These are phyloP conservation scores for Ptilodon capucinus DNA, from an alignment of 2,888 invertebrate genomes.

Conservation along the genomic window DNA sequence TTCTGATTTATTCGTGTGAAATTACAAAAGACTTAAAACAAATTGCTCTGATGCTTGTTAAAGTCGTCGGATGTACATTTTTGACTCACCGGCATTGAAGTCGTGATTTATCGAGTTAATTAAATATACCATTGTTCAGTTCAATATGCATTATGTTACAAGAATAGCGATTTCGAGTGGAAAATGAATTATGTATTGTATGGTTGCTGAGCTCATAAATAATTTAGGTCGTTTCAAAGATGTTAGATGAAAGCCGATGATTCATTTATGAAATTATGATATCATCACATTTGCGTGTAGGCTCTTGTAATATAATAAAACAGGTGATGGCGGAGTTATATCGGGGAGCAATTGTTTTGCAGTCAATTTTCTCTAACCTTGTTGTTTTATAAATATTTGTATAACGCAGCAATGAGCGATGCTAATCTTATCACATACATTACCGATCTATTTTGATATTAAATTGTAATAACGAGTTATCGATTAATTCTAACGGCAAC, in stretches of 20 bases:
- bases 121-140: slow-evolving; percentile 28
- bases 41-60: slow-evolving; percentile 24
- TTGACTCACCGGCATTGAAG: slow-evolving; percentile 27
- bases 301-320: not conserved
- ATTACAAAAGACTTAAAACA: slow-evolving; percentile 26
- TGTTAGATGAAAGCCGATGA: slow-evolving; percentile 1
- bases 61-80: slow-evolving; percentile 22
- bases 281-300: slow-evolving; percentile 6
- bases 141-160: slow-evolving; percentile 19
- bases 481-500: not conserved
- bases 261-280: slow-evolving; percentile 13
- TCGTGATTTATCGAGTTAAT: slow-evolving; percentile 34
- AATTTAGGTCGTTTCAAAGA: not conserved
- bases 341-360: not conserved
- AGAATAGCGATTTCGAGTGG: slow-evolving; percentile 9
- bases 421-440: slow-evolving; percentile 1
- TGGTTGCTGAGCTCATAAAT: not conserved
- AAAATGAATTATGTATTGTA: slow-evolving; percentile 11
- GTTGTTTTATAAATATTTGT: not conserved
- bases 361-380: not conserved
- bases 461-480: not conserved
- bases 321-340: not conserved
- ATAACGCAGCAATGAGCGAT: not conserved
- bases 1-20: slow-evolving; percentile 29
- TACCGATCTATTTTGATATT: not conserved